Evolutionary conservation across 2,797 vertebrate species (phyloP), one percentile per base, ranked within the genome.

Genomic region (Mormyrus hasselquistii): DNA sequence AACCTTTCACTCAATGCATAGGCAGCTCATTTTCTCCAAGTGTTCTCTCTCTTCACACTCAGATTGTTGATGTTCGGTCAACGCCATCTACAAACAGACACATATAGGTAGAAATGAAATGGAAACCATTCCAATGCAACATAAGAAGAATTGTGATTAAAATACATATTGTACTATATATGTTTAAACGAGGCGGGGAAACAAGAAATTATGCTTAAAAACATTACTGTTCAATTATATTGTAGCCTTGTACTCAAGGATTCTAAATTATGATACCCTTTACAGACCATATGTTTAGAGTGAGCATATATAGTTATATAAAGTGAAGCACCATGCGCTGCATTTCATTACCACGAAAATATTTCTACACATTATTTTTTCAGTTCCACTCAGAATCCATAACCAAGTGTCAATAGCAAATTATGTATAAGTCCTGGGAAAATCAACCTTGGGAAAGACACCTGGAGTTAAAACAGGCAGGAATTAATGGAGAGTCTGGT

Each of bases 61-160:
- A 97, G 95, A 99, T 99, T 0, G 98, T 99, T 89, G 98, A 99
- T 90, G 98, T 99, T 93, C 98, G 97, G 94, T 99, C 98, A 0
- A 98, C 97, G 49, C 98, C 98, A 89, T 99, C 98, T 99, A 92
- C 65, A 88, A 34, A 2, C 9, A 83, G 38, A 88, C 86, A 90
- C 38, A 88, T 19, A 87, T 12, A 89, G 19, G 50, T 55, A 82
- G 87, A 65, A n/a, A 87, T 73, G 38, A 84, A 84, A 50, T 6
- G 4, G 10, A 53, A 22, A 22, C 47, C 49, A 52, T 53, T 29
- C 38, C 19, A 19, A n/a, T 47, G 47, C 79, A 83, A 83, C 16
- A 25, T 9, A 47, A 22, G 44, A 44, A 49, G 41, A 83, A 3
- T 76, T 76, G 4, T 76, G 14, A 34, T 14, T 16, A 16, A 38